phyloP scores from a whole-genome alignment of 2,113 vertebrate genomes.

The Labeo rohita region DNA sequence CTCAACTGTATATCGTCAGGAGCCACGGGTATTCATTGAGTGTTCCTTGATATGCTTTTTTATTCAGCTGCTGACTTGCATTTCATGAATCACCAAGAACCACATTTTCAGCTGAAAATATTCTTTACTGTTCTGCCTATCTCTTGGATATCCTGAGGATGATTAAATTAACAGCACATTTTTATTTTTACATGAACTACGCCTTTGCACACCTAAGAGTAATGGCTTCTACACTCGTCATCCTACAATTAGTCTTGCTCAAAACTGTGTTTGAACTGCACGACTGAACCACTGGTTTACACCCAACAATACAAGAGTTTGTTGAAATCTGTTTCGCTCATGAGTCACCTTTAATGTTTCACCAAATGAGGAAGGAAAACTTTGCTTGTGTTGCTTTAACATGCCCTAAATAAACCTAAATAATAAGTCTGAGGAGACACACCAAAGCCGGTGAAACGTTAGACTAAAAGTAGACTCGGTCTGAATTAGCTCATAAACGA shows the following conservation, averaged over 20 bases:
- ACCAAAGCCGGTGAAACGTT: background rate
- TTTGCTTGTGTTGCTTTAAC: background rate
- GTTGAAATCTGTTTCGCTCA: background rate
- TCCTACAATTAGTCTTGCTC: background rate
- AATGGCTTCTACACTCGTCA: background rate
- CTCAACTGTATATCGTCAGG: too few relatives aligned
- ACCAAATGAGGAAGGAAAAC: slow-evolving; percentile 3
- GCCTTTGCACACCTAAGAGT: background rate
- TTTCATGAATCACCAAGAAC: too few relatives aligned
- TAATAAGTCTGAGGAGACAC: background rate
- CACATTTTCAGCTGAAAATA: too few relatives aligned
- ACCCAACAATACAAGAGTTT: background rate
- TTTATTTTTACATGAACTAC: background rate
- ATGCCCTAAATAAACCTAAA: background rate
- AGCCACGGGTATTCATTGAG: too few relatives aligned
- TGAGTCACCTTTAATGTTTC: background rate
- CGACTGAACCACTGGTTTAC: background rate
- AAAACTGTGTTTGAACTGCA: background rate
- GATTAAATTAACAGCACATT: too few relatives aligned
- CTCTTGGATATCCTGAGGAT: too few relatives aligned
- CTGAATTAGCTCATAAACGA: background rate
- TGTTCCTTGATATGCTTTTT: too few relatives aligned
- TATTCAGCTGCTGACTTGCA: too few relatives aligned
- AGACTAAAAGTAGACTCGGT: background rate
- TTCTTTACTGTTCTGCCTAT: too few relatives aligned